Percentiles rank a stretch among this genome's conserved stretches.
Conservation (phyloP, 1,140 invertebrate genomes). For the Zophobas atratus region DNA sequence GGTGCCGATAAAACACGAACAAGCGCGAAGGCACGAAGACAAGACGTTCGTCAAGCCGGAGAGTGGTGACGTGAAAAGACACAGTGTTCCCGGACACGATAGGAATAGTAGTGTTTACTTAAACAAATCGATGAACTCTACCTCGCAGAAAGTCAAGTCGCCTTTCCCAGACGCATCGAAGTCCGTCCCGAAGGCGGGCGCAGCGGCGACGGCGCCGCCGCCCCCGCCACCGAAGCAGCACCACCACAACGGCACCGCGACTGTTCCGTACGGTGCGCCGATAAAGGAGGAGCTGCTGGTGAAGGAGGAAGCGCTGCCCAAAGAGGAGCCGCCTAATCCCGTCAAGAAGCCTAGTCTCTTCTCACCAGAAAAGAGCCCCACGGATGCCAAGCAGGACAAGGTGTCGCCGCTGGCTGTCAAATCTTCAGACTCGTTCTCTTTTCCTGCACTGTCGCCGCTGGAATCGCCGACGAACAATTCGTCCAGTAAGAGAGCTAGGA, state of each 20-base stretch:
- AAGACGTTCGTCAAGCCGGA: constrained; percentile 58
- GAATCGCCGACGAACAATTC: constrained; percentile 57
- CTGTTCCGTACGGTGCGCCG: neutral
- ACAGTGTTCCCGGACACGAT: constrained; percentile 57
- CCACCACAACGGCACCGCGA: constrained; percentile 30
- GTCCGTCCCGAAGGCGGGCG: constrained; percentile 62
- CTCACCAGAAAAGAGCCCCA: constrained; percentile 71
- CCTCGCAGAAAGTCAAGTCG: constrained; percentile 65
- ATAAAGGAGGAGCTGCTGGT: constrained; percentile 59
- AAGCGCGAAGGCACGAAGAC: constrained; percentile 55
- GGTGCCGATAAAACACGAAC: constrained; percentile 58
- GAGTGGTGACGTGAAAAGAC: constrained; percentile 60
- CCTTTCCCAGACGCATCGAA: constrained; percentile 63
- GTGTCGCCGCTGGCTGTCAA: constrained; percentile 51
- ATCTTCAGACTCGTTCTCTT: constrained; percentile 61
- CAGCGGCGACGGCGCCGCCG: neutral
- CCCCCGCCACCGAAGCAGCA: constrained; percentile 24
- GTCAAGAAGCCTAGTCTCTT: constrained; percentile 68
- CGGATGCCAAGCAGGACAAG: constrained; percentile 60
- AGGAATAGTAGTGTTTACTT: constrained; percentile 55
- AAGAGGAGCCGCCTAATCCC: constrained; percentile 50
- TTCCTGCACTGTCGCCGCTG: constrained; percentile 63
- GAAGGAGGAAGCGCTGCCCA: constrained; percentile 6
- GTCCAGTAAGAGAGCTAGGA: constrained; percentile 54
- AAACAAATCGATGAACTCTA: constrained; percentile 61